A percentile compares a stretch with the other conserved stretches of the same genome.
These are phyloP conservation scores for Labeo catla DNA, from an alignment of 2,113 vertebrate genomes.

Conservation along the genomic window DNA sequence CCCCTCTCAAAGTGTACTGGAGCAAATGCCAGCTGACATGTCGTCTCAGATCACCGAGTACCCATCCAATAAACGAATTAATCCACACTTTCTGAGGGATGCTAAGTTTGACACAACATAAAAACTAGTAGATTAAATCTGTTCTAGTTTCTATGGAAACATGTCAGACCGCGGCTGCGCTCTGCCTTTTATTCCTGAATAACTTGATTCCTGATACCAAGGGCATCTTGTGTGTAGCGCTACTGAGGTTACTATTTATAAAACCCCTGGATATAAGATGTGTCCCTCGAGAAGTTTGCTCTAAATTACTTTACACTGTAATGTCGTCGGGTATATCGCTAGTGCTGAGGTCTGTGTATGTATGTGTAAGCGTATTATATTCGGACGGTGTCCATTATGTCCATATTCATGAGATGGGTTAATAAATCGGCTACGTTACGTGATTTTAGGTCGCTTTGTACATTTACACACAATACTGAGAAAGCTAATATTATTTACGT, in stretches of 20 bases:
- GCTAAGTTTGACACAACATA: slow-evolving; percentile 32
- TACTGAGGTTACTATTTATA: slow-evolving; percentile 16
- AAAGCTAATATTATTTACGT: not conserved
- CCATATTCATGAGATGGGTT: not conserved
- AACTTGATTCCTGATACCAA: slow-evolving; percentile 32
- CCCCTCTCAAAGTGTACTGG: slow-evolving; percentile 2
- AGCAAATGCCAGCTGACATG: slow-evolving; percentile 40
- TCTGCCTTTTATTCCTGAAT: slow-evolving; percentile 15
- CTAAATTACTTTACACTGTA: not conserved
- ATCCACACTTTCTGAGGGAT: not conserved
- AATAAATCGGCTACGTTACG: not conserved
- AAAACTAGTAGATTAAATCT: slow-evolving; percentile 56
- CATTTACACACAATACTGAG: not conserved
- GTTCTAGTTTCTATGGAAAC: slow-evolving; percentile 66
- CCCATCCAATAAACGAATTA: slow-evolving; percentile 7
- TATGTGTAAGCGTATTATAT: not conserved
- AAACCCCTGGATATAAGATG: not conserved
- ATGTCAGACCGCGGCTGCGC: slow-evolving; percentile 31
- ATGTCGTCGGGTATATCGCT: not conserved
- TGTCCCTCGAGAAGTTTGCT: slow-evolving; percentile 31
- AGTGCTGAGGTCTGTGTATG: not conserved
- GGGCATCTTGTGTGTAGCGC: slow-evolving; percentile 18
- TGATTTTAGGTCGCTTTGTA: not conserved
- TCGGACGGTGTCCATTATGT: not conserved
- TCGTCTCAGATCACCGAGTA: slow-evolving; percentile 28